These are phyloP conservation scores for Hippoglossus stenolepis DNA, from an alignment of 2,113 vertebrate genomes.

Conservation along the genomic window DNA sequence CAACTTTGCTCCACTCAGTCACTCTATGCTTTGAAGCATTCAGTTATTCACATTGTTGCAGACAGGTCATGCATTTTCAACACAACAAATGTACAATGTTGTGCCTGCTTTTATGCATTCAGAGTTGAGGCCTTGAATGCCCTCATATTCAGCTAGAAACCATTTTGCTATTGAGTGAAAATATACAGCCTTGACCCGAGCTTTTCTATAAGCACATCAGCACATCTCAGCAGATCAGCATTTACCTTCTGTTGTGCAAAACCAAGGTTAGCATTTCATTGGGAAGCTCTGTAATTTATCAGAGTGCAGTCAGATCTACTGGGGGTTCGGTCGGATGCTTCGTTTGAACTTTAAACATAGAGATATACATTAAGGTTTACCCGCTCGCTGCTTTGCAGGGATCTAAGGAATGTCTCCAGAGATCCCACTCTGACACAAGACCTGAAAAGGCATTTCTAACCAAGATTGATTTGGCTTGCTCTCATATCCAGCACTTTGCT, in stretches of 20 bases:
- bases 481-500: conserved; percentile 5
- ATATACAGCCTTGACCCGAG: conserved; percentile 51
- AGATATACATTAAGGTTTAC: conserved; percentile 16
- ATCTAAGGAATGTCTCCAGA: conserved; percentile 23
- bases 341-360: conserved; percentile 54
- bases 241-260: conserved; percentile 26
- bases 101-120: not conserved
- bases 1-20: not conserved
- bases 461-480: conserved; percentile 43
- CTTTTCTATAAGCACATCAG: conserved; percentile 25
- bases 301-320: conserved; percentile 25
- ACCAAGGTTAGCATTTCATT: conserved; percentile 57
- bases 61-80: not conserved
- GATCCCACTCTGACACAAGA: conserved; percentile 17
- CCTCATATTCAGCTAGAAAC: conserved; percentile 3
- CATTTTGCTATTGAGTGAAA: conserved; percentile 21
- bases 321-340: conserved; percentile 26
- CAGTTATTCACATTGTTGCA: no score
- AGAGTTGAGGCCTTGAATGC: conserved; percentile 8
- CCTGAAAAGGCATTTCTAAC: conserved; percentile 53
- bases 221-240: conserved; percentile 45
- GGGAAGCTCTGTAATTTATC: conserved; percentile 43
- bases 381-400: not conserved
- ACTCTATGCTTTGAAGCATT: not conserved
- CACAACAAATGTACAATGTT: not conserved